Percentiles rank a stretch among this genome's conserved stretches.
These are phyloP conservation scores for Vesta saturnalis DNA, from an alignment of 2,888 invertebrate species.

Conservation along the genomic window DNA sequence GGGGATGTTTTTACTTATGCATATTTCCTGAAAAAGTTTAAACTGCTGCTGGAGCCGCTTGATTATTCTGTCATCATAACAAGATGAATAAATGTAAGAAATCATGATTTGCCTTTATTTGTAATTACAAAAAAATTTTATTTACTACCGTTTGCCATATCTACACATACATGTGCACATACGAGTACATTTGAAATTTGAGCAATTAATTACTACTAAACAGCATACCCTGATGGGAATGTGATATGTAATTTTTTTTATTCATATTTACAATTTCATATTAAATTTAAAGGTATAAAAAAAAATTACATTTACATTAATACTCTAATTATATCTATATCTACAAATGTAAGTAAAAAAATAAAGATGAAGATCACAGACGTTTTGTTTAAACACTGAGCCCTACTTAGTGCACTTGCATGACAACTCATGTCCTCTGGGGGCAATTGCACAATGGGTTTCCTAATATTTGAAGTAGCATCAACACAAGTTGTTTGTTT, in stretches of 20 bases:
- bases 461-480: conserved; percentile 68
- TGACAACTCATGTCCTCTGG: conserved; percentile 86
- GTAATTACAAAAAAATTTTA: conserved; percentile 28
- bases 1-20: too few species aligned
- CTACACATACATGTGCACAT: conserved; percentile 32
- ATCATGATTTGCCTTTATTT: conserved; percentile 15
- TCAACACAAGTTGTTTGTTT: conserved; percentile 78
- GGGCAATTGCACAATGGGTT: conserved; percentile 77
- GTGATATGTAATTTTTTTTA: conserved; percentile 34
- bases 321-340: conserved; percentile 17
- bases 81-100: too few species aligned
- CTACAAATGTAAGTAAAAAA: conserved; percentile 32
- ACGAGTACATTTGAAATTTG: conserved; percentile 31
- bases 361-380: conserved; percentile 51
- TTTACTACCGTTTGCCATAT: conserved; percentile 26
- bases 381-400: conserved; percentile 51
- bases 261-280: conserved; percentile 27
- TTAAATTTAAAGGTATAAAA: conserved; percentile 15
- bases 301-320: conserved; percentile 26
- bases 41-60: too few species aligned
- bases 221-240: conserved; percentile 39
- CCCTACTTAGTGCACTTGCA: conserved; percentile 80
- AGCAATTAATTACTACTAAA: conserved; percentile 36
- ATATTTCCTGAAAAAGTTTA: too few species aligned
- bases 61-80: too few species aligned